Evolutionary conservation across 2,113 vertebrate species (phyloP).

Genomic region (Aix galericulata): DNA sequence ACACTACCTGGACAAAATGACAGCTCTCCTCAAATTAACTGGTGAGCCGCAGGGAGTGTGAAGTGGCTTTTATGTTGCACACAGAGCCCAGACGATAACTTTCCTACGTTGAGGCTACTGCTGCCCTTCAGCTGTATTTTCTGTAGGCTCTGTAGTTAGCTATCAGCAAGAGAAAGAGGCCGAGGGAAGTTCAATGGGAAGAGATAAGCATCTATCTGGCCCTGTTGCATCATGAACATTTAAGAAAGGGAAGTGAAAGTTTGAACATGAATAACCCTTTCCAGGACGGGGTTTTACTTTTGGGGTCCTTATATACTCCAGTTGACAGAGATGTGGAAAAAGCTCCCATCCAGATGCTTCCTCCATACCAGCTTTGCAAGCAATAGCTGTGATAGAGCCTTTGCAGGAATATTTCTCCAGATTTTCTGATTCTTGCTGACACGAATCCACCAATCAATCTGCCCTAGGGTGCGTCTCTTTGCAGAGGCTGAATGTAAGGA

Average conservation of each 20-base stretch:
- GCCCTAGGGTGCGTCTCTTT: not conserved
- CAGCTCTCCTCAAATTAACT: not conserved
- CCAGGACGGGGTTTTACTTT: not conserved
- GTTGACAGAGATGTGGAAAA: not conserved
- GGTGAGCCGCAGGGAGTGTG: not conserved
- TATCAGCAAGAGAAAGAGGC: accelerated
- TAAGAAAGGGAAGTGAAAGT: not conserved
- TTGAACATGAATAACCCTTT: not conserved
- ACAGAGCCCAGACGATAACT: not conserved
- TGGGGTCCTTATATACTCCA: not conserved
- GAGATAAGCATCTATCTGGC: not conserved
- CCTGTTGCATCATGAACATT: not conserved
- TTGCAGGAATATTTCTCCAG: not conserved
- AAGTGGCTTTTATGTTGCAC: not conserved
- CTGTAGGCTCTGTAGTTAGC: not conserved
- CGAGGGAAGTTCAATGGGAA: not conserved
- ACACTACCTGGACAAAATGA: not conserved
- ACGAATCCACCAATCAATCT: not conserved
- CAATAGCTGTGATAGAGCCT: accelerated
- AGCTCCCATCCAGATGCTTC: not conserved
- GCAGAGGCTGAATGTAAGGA: not conserved
- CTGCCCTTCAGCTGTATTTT: not conserved
- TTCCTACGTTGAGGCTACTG: accelerated
- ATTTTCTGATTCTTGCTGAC: not conserved
- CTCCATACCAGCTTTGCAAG: not conserved